Base-by-base conservation (phyloP, 1,140 invertebrate genomes). In the Diabrotica undecimpunctata region DNA sequence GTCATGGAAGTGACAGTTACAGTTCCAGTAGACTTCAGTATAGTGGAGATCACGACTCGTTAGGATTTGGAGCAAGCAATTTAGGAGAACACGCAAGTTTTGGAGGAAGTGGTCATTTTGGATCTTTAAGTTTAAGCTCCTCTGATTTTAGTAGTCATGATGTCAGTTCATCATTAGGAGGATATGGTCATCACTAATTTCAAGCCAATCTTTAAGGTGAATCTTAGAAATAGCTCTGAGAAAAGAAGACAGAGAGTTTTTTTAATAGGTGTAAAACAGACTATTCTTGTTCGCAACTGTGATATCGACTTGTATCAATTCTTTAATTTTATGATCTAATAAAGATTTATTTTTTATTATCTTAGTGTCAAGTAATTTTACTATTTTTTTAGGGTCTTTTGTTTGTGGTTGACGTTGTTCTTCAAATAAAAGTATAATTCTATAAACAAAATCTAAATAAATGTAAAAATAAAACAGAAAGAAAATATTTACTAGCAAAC, bases 41-140 rank as follows among this genome's bases (percentile, higher is more conserved):
- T n/a, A n/a, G n/a, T 41, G 50, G 62, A 54, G 36, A 54, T 67
- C 55, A 63, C 8, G 73, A 72, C 52, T 69, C 64, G 51, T 61
- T 61, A 35, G 39, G 63, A 25, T 61, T 62, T 56, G 68, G 71
- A 50, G 54, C 70, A 57, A 70, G 71, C 61, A 66, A 68, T 37
- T 69, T 25, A 25, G 25, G 4, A 25, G 25, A 4, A 2, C 25
- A 25, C n/a, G n/a, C n/a, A n/a, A n/a, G 39, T 53, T 61, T 41
- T 53, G 68, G 68, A 52, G 61, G 66, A 39, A 65, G 36, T 38
- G 64, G 39, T 38, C 35, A 50, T 9, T 36, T 25, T 46, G 13
- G 37, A 13, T 46, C 36, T 38, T 58, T 39, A 11, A 53, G 46
- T 11, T 46, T 46, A 3, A 46, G 41, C 41, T 46, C 41, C n/a